phyloP scores from a whole-genome alignment of 2,113 vertebrate genomes.

The Tragelaphus buxtoni region DNA sequence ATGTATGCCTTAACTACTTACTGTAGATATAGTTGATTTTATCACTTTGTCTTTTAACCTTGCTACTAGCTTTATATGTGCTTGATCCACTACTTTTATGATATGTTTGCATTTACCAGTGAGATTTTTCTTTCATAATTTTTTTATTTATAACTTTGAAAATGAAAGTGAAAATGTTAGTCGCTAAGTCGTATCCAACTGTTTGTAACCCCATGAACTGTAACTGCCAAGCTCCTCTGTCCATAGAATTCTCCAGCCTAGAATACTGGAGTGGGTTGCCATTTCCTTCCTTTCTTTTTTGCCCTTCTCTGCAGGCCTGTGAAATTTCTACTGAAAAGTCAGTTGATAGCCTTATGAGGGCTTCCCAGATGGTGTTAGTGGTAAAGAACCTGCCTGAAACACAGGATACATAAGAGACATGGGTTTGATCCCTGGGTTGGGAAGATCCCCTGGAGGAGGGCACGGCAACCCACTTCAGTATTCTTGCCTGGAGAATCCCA shows the following conservation, averaged over 20 bases:
- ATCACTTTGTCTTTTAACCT: neutral
- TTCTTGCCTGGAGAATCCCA: neutral
- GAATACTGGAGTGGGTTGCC: neutral
- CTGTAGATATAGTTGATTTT: neutral
- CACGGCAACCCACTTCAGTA: neutral
- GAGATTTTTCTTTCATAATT: neutral
- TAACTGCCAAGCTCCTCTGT: neutral
- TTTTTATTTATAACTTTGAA: neutral
- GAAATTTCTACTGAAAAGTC: neutral
- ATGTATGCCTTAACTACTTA: neutral
- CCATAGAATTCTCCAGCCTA: neutral
- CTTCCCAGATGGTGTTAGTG: neutral
- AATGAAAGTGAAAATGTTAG: neutral
- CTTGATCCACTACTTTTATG: neutral
- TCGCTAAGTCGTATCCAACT: accelerated
- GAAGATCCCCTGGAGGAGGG: neutral
- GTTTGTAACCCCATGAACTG: neutral
- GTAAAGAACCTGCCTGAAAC: neutral
- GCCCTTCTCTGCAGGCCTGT: neutral
- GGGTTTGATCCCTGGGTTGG: neutral
- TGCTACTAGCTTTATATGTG: neutral
- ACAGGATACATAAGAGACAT: neutral
- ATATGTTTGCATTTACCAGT: neutral
- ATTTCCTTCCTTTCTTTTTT: neutral
- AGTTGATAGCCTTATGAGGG: neutral